Percentiles rank a stretch among this genome's conserved stretches.
Evolutionary conservation across 2,113 vertebrate species (phyloP).

Genomic region (Picathartes gymnocephalus): DNA sequence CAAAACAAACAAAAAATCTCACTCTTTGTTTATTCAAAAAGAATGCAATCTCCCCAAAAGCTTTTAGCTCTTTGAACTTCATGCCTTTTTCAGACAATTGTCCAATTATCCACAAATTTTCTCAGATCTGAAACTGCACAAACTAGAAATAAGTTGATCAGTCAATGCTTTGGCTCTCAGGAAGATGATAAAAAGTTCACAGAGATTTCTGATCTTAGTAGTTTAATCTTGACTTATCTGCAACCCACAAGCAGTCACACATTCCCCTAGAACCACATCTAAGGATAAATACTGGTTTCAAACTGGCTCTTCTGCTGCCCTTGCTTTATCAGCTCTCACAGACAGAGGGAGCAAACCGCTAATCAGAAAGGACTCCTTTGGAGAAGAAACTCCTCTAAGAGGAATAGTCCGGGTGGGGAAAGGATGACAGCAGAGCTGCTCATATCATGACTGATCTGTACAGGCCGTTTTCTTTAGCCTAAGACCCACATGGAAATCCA

Average conservation of each 20-base stretch:
- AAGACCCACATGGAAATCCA: not conserved
- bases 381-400: not conserved
- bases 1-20: not conserved
- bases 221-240: not conserved
- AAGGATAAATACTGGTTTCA: not conserved
- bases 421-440: not conserved
- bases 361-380: not conserved
- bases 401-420: not conserved
- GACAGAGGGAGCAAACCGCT: slow-evolving; percentile 61
- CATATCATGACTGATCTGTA: not conserved
- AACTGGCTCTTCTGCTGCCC: not conserved
- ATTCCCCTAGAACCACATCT: not conserved
- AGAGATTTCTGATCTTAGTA: not conserved
- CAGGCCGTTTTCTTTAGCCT: not conserved
- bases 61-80: not conserved
- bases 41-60: not conserved
- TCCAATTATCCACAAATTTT: not conserved
- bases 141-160: not conserved
- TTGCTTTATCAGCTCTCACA: slow-evolving; percentile 45
- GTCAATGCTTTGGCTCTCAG: not conserved
- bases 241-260: not conserved
- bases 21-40: not conserved
- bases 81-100: not conserved
- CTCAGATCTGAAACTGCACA: not conserved
- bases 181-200: not conserved